Conservation (phyloP, 2,888 invertebrate species). For the Ametastegia equiseti region DNA sequence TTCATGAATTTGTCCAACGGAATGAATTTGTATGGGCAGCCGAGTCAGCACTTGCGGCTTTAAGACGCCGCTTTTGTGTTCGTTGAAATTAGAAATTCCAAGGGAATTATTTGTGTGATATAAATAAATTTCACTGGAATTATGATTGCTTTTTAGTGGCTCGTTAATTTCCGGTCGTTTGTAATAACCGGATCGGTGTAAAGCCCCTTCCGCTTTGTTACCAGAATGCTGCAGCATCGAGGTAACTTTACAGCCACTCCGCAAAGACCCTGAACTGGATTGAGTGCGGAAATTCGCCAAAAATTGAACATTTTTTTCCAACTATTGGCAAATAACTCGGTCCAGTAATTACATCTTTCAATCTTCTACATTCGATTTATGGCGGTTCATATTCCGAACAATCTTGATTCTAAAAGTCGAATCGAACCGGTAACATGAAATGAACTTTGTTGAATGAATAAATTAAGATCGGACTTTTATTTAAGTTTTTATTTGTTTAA, state of each 20-base stretch:
- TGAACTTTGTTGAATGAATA: no score
- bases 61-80: not conserved
- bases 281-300: not conserved
- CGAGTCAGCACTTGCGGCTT: not conserved
- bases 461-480: no score
- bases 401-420: no score
- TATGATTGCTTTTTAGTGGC: slow-evolving; percentile 8
- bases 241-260: not conserved
- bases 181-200: slow-evolving; percentile 27
- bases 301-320: no score
- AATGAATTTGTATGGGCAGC: not conserved
- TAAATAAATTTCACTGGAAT: not conserved
- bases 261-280: not conserved
- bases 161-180: slow-evolving; percentile 28
- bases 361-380: no score
- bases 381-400: no score
- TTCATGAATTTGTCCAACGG: not conserved
- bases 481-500: no score
- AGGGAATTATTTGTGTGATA: not conserved
- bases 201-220: slow-evolving; percentile 14
- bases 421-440: no score
- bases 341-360: no score
- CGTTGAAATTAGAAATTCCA: slow-evolving; percentile 18
- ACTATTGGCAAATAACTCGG: no score
- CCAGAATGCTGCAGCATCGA: not conserved